Evolutionary conservation across 92 coral and sea anemone species (phyloP).

Genomic region (Heliopora coerulea): DNA sequence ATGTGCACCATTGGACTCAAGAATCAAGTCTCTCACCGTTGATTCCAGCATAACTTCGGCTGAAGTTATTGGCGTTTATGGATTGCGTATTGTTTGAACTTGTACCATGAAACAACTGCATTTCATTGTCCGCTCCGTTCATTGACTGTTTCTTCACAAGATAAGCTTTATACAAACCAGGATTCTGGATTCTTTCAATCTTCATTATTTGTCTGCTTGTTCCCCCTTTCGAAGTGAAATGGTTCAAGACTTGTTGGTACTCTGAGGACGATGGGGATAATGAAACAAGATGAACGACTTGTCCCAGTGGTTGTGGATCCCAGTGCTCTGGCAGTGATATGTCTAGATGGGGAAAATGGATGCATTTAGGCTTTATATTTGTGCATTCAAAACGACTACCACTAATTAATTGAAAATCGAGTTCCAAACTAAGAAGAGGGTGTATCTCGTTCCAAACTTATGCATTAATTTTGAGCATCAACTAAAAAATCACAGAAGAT

Average conservation of each 20-base stretch:
- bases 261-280: slow-evolving; percentile 40
- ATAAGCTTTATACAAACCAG: slow-evolving; percentile 62
- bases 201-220: slow-evolving; percentile 34
- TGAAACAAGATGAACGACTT: slow-evolving; percentile 21
- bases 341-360: background rate
- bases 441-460: too few relatives aligned
- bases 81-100: slow-evolving; percentile 45
- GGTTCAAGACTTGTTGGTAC: slow-evolving; percentile 52
- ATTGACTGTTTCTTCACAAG: slow-evolving; percentile 68
- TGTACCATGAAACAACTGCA: slow-evolving; percentile 80
- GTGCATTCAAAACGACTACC: too few relatives aligned
- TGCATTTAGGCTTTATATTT: slow-evolving; percentile 17
- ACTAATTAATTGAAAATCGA: too few relatives aligned
- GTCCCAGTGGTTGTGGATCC: slow-evolving; percentile 16
- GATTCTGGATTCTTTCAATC: slow-evolving; percentile 81
- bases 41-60: slow-evolving; percentile 73
- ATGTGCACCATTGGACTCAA: too few relatives aligned
- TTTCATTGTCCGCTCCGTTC: slow-evolving; percentile 72
- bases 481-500: too few relatives aligned
- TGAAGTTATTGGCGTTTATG: slow-evolving; percentile 71
- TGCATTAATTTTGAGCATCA: too few relatives aligned
- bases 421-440: too few relatives aligned
- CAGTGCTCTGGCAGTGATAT: slow-evolving; percentile 25
- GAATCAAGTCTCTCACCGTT: too few relatives aligned
- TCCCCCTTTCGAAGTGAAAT: slow-evolving; percentile 43